Evolutionary conservation across 2,888 invertebrate genomes (phyloP).

Genomic region (Drosophila koepferae): DNA sequence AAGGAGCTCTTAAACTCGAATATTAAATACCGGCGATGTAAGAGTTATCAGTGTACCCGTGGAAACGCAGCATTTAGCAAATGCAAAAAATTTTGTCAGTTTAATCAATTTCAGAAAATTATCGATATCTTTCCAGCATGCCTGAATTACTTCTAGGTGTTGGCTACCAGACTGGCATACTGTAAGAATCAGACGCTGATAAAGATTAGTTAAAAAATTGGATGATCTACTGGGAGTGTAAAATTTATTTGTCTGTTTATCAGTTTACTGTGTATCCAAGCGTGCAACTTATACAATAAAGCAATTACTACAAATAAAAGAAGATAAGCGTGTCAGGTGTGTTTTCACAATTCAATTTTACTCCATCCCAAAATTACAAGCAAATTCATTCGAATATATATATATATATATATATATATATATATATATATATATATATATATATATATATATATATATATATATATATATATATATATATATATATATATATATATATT

Average conservation of each 20-base stretch:
- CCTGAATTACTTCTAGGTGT: conserved; percentile 62
- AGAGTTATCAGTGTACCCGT: too few relatives aligned
- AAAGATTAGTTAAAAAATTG: conserved; percentile 36
- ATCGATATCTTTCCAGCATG: conserved; percentile 21
- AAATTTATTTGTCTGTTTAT: conserved; percentile 14
- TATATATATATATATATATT: background rate
- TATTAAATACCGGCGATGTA: too few relatives aligned
- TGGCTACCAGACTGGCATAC: conserved; percentile 71
- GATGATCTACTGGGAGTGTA: conserved; percentile 9
- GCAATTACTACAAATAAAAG: background rate
- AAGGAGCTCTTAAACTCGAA: too few relatives aligned
- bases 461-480: background rate
- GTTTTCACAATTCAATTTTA: conserved; percentile 26
- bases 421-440: background rate
- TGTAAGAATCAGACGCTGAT: conserved; percentile 36
- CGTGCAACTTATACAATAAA: background rate
- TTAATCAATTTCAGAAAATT: background rate
- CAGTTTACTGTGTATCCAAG: conserved; percentile 15
- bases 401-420: background rate
- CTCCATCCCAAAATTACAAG: conserved; percentile 15
- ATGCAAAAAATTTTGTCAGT: too few relatives aligned
- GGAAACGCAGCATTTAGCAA: too few relatives aligned
- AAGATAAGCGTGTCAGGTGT: conserved; percentile 36
- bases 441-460: background rate
- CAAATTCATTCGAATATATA: background rate